phyloP scores from a whole-genome alignment of 2,797 vertebrate genomes.

The Lutjanus campechanus region DNA sequence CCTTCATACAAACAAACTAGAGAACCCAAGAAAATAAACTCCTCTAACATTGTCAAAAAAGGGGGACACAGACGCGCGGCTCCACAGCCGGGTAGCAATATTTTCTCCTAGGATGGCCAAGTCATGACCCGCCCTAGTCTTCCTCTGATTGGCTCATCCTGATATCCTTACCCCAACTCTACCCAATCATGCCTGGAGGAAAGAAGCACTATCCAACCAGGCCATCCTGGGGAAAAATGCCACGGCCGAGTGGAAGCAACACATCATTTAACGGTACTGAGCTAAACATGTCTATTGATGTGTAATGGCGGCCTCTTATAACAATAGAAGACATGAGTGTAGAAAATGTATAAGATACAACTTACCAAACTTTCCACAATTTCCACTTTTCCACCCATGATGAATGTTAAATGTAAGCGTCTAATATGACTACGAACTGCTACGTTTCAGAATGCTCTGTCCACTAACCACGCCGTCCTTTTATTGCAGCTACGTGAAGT shows the following conservation, averaged over 20 bases:
- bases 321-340: fast-evolving
- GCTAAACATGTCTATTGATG: too few species aligned
- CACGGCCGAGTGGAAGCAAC: background rate
- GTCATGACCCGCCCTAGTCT: too few species aligned
- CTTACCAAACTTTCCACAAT: slow-evolving; percentile 49
- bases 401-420: fast-evolving
- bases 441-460: fast-evolving
- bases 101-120: too few species aligned
- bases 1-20: fast-evolving
- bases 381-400: slow-evolving; percentile 31
- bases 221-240: too few species aligned
- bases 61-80: background rate
- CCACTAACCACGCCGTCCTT: background rate
- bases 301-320: background rate
- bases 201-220: too few species aligned
- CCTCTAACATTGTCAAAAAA: too few species aligned
- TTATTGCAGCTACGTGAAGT: background rate
- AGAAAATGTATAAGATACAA: background rate
- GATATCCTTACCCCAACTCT: too few species aligned
- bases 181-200: too few species aligned
- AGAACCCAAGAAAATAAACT: too few species aligned
- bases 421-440: fast-evolving
- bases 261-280: background rate
- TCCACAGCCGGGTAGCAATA: too few species aligned
- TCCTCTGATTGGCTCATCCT: too few species aligned